These are phyloP conservation scores for Apamea epomidion DNA, from an alignment of 2,888 invertebrate genomes.

Conservation along the genomic window DNA sequence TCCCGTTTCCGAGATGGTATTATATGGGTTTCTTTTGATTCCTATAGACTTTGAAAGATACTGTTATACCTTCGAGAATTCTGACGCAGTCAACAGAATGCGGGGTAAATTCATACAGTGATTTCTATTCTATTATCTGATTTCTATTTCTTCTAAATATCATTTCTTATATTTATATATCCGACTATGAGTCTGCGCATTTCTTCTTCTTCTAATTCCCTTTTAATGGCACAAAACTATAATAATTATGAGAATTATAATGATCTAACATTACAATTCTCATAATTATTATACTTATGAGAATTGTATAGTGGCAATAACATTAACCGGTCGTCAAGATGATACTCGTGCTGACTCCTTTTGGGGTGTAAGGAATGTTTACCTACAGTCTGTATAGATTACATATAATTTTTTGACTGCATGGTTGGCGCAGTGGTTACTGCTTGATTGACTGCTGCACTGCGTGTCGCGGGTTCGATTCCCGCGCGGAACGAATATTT, in stretches of 20 bases:
- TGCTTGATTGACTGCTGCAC: too few relatives aligned
- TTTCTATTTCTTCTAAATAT: background rate
- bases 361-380: background rate
- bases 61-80: conserved; percentile 7
- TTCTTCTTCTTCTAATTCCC: too few relatives aligned
- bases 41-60: background rate
- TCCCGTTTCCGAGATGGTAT: conserved; percentile 16
- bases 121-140: too few relatives aligned
- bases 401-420: too few relatives aligned
- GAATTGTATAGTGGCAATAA: background rate
- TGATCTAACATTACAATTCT: too few relatives aligned
- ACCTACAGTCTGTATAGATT: background rate
- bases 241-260: background rate
- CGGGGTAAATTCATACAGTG: background rate
- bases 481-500: too few relatives aligned
- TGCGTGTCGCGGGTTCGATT: too few relatives aligned
- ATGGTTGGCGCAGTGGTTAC: too few relatives aligned
- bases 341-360: background rate
- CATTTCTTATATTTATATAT: background rate
- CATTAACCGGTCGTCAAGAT: too few relatives aligned
- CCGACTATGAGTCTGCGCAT: background rate
- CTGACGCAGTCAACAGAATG: conserved; percentile 1
- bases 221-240: background rate
- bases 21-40: conserved; percentile 31
- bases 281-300: too few relatives aligned